A percentile compares a stretch with the other conserved stretches of the same genome.
Conservation (phyloP, 2,113 vertebrate genomes). For the Meleagris gallopavo region DNA sequence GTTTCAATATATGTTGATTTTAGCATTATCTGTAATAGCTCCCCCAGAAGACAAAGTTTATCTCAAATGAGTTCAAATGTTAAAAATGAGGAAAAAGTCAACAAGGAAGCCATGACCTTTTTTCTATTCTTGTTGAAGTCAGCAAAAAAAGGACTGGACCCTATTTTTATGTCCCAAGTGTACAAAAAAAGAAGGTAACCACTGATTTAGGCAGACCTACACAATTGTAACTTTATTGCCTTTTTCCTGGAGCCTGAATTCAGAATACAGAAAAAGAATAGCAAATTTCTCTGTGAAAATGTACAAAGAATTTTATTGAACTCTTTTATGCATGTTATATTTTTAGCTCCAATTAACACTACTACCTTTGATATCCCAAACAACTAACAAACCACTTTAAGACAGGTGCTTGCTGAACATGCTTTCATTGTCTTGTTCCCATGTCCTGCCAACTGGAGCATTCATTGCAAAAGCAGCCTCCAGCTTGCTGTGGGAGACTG, state of each 20-base stretch:
- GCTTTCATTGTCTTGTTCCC: neutral
- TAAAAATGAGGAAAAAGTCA: constrained; percentile 59
- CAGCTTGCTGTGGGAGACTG: too few relatives aligned
- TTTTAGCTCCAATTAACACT: neutral
- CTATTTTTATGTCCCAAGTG: neutral
- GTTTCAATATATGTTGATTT: constrained; percentile 60
- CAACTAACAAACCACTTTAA: neutral
- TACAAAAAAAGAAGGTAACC: neutral
- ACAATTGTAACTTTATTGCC: neutral
- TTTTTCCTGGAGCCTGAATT: neutral
- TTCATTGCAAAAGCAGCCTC: neutral
- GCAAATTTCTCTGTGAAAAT: neutral
- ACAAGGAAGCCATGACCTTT: constrained; percentile 45
- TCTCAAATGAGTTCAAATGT: constrained; percentile 50
- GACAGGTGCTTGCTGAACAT: accelerated
- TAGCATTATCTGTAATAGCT: constrained; percentile 56
- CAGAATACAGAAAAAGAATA: neutral
- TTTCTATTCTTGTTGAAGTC: constrained; percentile 40
- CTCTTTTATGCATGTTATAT: neutral
- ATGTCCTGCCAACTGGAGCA: neutral
- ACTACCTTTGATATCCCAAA: neutral
- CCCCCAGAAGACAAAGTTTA: constrained; percentile 63
- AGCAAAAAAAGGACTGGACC: neutral
- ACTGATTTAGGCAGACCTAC: neutral
- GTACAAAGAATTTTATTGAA: neutral